Base-by-base conservation (phyloP, 2,888 invertebrate genomes). In the Asteroscopus sphinx region DNA sequence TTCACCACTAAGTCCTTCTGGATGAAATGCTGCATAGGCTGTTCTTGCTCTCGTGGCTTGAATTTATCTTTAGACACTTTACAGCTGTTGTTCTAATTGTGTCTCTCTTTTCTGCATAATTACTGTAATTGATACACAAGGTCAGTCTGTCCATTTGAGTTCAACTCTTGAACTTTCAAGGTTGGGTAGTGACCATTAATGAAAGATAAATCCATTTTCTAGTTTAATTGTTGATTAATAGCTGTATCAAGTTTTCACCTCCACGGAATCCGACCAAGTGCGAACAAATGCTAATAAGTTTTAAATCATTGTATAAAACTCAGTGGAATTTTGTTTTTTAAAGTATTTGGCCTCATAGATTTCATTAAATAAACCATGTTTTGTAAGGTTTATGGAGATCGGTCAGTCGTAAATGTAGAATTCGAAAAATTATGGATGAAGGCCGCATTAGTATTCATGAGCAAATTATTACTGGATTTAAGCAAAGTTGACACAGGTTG, bases 211-310 rank as follows among this genome's bases (percentile, higher is more conserved):
- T 44, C 9, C 3, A 25, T 13, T 35, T 63, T 56, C 13, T n/a
- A 42, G 16, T 25, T 39, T 30, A 56, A 62, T 39, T 33, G 12
- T 42, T 35, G 15, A 44, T 32, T 36, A 3, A 30, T 25, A 42
- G 32, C 46, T 32, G n/a, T 35, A 16, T 56, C 8, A 40, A 35
- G 12, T n/a, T 49, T 66, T 36, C 26, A 49, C 15, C 12, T 28
- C 9, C 9, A 44, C 30, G 6, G 28, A 28, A n/a, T n/a, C n/a
- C n/a, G n/a, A n/a, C n/a, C n/a, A n/a, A n/a, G n/a, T n/a, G n/a
- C n/a, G n/a, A n/a, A n/a, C n/a, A 5, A 21, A 5, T 13, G 3
- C n/a, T 17, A 17, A 47, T 25, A 25, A 64, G 33, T 47, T 47
- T 42, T 17, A 33, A 65, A 55, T 13, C 4, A 9, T 12, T 11